A percentile compares a stretch with the other conserved stretches of the same genome.
phyloP scores from a whole-genome alignment of 2,113 vertebrate genomes.

The Apistogramma diplotaenia region DNA sequence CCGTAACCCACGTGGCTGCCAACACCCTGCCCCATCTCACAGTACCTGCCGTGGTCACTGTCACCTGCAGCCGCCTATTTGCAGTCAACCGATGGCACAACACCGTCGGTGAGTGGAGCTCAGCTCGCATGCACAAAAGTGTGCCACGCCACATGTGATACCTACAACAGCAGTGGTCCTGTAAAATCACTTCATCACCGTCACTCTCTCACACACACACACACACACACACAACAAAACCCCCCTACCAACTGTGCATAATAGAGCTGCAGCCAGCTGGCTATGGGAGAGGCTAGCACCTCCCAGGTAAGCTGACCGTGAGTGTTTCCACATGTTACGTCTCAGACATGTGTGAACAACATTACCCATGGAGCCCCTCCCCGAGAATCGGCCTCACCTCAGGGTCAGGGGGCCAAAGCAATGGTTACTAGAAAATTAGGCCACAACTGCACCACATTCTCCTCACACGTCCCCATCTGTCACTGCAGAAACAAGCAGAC shows the following conservation, averaged over 20 bases:
- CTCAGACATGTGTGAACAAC: constrained; percentile 73
- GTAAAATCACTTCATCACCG: constrained; percentile 63
- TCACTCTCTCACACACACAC: constrained; percentile 8
- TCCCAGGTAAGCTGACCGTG: constrained; percentile 59
- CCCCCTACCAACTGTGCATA: constrained; percentile 23
- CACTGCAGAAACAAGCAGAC: constrained; percentile 58
- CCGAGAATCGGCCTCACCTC: constrained; percentile 70
- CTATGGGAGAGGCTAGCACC: constrained; percentile 35
- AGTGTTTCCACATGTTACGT: constrained; percentile 74
- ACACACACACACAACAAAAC: constrained; percentile 1
- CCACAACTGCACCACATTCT: constrained; percentile 66
- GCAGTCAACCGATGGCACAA: constrained; percentile 99
- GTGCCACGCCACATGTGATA: constrained; percentile 30
- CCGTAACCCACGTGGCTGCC: constrained; percentile 94
- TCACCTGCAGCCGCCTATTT: constrained; percentile 96
- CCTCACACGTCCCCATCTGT: constrained; percentile 78
- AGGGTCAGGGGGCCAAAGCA: constrained; percentile 71
- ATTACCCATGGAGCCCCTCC: constrained; percentile 70
- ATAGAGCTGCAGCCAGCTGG: constrained; percentile 55
- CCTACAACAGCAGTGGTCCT: constrained; percentile 42
- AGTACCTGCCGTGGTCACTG: constrained; percentile 92
- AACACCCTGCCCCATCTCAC: constrained; percentile 96
- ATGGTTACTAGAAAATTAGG: constrained; percentile 74
- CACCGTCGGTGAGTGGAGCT: constrained; percentile 87
- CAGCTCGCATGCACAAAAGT: background rate